Conservation (phyloP, 1,140 invertebrate species). For the Brachionus koreanus region DNA sequence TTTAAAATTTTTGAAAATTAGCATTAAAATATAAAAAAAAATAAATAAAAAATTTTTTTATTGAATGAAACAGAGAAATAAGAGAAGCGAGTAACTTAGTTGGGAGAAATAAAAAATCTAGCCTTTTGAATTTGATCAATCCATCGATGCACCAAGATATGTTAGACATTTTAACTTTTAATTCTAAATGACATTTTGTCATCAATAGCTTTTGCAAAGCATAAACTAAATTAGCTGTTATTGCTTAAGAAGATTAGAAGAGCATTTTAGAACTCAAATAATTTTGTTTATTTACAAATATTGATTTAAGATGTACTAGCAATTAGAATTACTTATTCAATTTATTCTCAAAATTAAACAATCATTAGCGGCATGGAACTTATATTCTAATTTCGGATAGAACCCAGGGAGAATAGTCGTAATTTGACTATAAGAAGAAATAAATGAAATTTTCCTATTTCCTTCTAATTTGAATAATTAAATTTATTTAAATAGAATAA, state of each 20-base stretch:
- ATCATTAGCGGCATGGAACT: neutral
- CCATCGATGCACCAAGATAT: no score
- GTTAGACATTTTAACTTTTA: no score
- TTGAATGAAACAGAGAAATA: no score
- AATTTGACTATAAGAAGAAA: neutral
- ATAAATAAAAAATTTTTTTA: no score
- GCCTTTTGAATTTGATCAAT: no score
- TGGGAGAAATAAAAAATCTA: no score
- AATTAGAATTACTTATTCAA: constrained; percentile 24
- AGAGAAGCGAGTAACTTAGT: no score
- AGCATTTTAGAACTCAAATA: neutral
- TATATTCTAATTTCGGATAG: neutral
- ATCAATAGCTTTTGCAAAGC: no score
- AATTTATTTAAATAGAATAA: constrained; percentile 24
- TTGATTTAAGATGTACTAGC: neutral
- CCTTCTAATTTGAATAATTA: constrained; percentile 10
- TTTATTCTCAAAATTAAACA: neutral
- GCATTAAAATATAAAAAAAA: no score
- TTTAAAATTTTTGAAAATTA: no score
- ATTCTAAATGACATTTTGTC: no score
- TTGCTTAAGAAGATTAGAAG: neutral
- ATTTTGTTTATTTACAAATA: constrained; percentile 5
- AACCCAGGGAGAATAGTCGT: neutral
- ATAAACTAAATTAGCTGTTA: neutral
- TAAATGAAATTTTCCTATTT: constrained; percentile 14